Base-by-base conservation (phyloP, 2,797 vertebrate genomes). In the Danionella dracula region DNA sequence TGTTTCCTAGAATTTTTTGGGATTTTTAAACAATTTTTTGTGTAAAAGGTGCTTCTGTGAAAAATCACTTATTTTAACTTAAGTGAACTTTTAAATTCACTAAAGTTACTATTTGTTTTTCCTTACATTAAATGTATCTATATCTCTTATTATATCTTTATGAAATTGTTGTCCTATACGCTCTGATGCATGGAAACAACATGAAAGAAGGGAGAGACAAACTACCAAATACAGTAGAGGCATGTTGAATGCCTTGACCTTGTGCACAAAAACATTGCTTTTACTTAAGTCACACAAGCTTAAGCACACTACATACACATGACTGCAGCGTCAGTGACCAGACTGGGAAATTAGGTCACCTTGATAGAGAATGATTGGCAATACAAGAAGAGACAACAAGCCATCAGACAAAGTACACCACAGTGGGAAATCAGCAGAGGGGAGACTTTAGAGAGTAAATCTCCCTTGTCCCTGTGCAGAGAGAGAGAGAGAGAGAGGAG, bases 301-400 rank as follows among this genome's bases (percentile, higher is more conserved):
- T 35, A 56, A 46, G 32, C 44, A 66, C 53, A 57, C 34, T 40
- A 15, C 42, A 46, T 16, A 45, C 32, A 66, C 42, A 66, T 57
- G 63, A 21, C 12, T 66, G 53, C 32, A 48, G 37, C 54, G 60
- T 32, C 29, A 37, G 32, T 57, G 64, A 45, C 53, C 64, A 69
- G 67, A 60, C 61, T 54, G 40, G 55, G 41, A 69, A 76, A 76
- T 73, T 63, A 76, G 74, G 67, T 79, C 70, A 74, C 67, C 58
- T 72, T 49, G 32, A 71, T 59, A 73, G 61, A 76, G 70, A 73
- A 61, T 75, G 73, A 77, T 71, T 77, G 65, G 73, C 66, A 55
- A 62, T 51, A 72, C 66, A 59, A 53, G 61, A 72, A 58, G 61
- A 73, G 72, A 75, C 66, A 73, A 76, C 68, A 57, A 63, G 58